Base-by-base conservation (phyloP, 2,113 vertebrate genomes). In the Menura novaehollandiae region DNA sequence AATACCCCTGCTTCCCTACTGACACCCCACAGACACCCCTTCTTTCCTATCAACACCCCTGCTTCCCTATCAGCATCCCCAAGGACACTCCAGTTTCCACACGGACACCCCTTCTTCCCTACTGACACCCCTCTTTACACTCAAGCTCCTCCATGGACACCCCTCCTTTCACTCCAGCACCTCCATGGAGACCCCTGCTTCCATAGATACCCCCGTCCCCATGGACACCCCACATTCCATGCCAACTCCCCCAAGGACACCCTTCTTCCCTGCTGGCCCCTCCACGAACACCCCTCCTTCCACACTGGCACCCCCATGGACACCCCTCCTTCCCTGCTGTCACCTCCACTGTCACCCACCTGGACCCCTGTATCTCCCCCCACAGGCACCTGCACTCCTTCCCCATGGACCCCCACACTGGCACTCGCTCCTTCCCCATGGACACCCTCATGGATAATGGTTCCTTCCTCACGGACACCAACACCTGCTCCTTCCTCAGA, bases 361-460 rank as follows among this genome's bases (percentile, higher is more conserved):
- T 26, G 37, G 55, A 30, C 62, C 5, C 30, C 41, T 11, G 7
- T 7, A 6, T 7, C 15, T 12, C 49, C 37, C 47, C 13, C 43
- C 49, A 28, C 6, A 19, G 15, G 60, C 11, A 21, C 39, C 33
- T 52, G 8, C 10, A 11, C 10, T 39, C 59, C 64, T 32, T 58
- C 24, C n/a, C 33, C 11, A 1, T 0, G 4, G 39, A 12, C 10
- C 28, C 3, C 10, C 7, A 1, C n/a, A 11, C 77, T 4, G 8
- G 10, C 62, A 30, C 23, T 35, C 19, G 11, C 12, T n/a, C 10
- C 60, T 58, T 47, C 37, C 22, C 63, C 69, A 11, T 1, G 35
- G 35, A 28, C 11, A 13, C 32, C 35, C 47, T 17, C 14, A 16
- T 2, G 6, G 23, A 6, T n/a, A 10, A 14, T 6, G 10, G 3